Percentiles rank a stretch among this genome's conserved stretches.
phyloP scores from a whole-genome alignment of 2,888 invertebrate genomes.

The Nomada ruficornis region DNA sequence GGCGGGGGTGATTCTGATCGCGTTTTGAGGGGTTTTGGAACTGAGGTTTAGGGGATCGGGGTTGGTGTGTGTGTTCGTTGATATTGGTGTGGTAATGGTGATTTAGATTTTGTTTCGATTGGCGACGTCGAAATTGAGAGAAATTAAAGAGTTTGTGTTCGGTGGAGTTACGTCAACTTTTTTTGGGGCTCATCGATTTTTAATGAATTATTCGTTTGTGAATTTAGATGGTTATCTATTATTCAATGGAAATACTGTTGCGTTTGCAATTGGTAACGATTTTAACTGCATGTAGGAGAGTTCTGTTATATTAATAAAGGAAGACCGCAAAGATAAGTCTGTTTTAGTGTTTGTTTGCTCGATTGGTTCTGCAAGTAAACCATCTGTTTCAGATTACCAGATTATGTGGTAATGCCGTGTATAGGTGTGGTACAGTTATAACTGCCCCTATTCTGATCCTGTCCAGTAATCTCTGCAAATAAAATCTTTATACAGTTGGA shows the following conservation, averaged over 20 bases:
- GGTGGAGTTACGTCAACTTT: too few species aligned
- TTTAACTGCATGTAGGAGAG: background rate
- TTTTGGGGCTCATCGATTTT: too few species aligned
- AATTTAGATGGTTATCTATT: too few species aligned
- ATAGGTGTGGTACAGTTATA: background rate
- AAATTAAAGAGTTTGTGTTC: too few species aligned
- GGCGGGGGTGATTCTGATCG: too few species aligned
- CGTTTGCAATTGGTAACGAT: background rate
- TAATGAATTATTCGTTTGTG: too few species aligned
- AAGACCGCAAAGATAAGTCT: background rate
- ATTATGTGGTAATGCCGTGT: background rate
- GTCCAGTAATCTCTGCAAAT: background rate
- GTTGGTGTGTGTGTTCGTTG: too few species aligned
- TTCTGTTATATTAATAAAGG: background rate
- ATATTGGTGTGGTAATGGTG: too few species aligned
- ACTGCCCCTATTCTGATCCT: background rate
- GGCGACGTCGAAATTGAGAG: too few species aligned
- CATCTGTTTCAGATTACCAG: background rate
- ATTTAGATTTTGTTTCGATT: too few species aligned
- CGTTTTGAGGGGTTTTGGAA: too few species aligned
- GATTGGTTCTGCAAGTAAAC: background rate
- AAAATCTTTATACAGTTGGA: background rate
- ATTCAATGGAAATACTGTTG: background rate
- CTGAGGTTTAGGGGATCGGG: background rate
- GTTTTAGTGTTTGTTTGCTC: background rate